Conservation (phyloP, 2,888 invertebrate species). For the Drosophila picticornis region DNA sequence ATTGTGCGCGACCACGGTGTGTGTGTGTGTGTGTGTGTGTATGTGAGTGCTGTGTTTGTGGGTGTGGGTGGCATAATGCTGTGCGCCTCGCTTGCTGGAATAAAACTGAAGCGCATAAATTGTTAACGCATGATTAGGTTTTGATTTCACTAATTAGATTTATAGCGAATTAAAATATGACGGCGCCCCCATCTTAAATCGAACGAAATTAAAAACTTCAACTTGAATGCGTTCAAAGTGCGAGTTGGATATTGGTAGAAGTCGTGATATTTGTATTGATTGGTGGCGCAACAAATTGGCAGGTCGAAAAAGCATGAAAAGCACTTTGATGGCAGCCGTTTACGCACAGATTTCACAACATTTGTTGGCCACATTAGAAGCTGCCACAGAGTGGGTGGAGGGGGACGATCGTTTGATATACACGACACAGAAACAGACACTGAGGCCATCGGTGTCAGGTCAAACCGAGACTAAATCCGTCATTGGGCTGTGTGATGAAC, state of each 20-base stretch:
- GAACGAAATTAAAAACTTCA: slow-evolving; percentile 68
- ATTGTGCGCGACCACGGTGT: slow-evolving; percentile 15
- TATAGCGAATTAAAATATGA: slow-evolving; percentile 73
- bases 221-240: slow-evolving; percentile 52
- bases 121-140: slow-evolving; percentile 78
- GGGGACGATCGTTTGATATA: neutral
- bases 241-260: neutral
- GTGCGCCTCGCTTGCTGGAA: slow-evolving; percentile 33
- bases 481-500: slow-evolving; percentile 77
- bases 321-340: slow-evolving; percentile 67
- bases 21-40: neutral
- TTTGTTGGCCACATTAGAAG: slow-evolving; percentile 53
- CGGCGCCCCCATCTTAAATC: slow-evolving; percentile 25
- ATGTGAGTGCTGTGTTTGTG: neutral
- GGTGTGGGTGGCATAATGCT: slow-evolving; percentile 23
- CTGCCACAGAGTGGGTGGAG: neutral
- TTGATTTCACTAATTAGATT: slow-evolving; percentile 79
- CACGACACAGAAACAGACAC: slow-evolving; percentile 35
- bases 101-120: slow-evolving; percentile 77
- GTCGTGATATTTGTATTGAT: slow-evolving; percentile 10
- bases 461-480: slow-evolving; percentile 74
- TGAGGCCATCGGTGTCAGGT: slow-evolving; percentile 64
- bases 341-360: slow-evolving; percentile 72
- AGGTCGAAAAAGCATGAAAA: slow-evolving; percentile 39
- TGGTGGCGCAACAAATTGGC: slow-evolving; percentile 7